phyloP scores from a whole-genome alignment of 2,888 invertebrate species.

The Macropis europaea region DNA sequence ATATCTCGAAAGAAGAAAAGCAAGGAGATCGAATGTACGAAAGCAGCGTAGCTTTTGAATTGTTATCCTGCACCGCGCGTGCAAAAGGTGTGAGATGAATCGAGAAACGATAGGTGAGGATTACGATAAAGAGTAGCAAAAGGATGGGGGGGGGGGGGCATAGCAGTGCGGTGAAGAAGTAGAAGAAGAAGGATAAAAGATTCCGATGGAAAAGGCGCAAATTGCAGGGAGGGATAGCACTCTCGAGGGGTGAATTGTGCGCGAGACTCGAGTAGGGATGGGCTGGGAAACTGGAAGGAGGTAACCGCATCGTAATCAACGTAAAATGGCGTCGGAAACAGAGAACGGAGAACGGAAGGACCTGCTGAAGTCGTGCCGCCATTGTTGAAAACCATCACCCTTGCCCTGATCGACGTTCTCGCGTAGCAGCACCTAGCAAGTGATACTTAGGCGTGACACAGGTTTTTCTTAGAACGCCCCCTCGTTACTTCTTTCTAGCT shows the following conservation, averaged over 20 bases:
- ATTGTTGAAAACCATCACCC: conserved; percentile 57
- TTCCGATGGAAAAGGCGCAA: neutral
- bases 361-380: conserved; percentile 58
- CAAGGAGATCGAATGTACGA: too few species aligned
- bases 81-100: too few species aligned
- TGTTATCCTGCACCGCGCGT: too few species aligned
- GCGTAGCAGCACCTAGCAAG: too few species aligned
- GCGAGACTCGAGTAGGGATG: conserved; percentile 34
- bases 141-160: neutral
- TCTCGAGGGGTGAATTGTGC: conserved; percentile 57
- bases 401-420: too few species aligned
- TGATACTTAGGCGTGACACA: too few species aligned
- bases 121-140: neutral
- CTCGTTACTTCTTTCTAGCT: too few species aligned
- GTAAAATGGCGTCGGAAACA: conserved; percentile 75
- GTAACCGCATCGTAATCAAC: conserved; percentile 77
- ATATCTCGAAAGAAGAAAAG: too few species aligned
- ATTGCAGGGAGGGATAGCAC: conserved; percentile 26
- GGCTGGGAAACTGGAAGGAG: conserved; percentile 39
- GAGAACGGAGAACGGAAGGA: conserved; percentile 47
- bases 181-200: neutral
- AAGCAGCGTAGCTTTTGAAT: too few species aligned
- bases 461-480: too few species aligned
- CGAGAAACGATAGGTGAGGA: neutral
- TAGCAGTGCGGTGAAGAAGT: too few species aligned